phyloP scores from a whole-genome alignment of 1,140 invertebrate species.

The Drusus annulatus region DNA sequence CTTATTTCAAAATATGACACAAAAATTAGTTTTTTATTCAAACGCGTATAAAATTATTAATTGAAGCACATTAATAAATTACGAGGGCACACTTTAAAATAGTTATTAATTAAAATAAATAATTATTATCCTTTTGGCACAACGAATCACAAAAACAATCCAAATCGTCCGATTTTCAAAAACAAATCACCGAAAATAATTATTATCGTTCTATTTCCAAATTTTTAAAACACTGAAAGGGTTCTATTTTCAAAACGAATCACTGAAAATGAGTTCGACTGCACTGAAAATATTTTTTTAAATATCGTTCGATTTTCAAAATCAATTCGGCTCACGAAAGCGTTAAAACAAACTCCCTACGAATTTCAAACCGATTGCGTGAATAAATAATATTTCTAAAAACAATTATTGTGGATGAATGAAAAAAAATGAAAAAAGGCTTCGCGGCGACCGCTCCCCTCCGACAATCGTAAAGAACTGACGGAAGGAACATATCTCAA shows the following conservation, averaged over 20 bases:
- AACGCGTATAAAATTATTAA: slow-evolving; percentile 1
- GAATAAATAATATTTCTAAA: slow-evolving; percentile 9
- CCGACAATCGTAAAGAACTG: slow-evolving; percentile 20
- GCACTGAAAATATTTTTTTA: no score
- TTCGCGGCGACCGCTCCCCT: neutral
- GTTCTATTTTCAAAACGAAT: no score
- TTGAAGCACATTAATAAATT: neutral
- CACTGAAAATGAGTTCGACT: no score
- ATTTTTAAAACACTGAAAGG: neutral
- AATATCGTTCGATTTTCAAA: slow-evolving; percentile 7
- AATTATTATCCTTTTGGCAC: slow-evolving; percentile 12
- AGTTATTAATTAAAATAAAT: neutral
- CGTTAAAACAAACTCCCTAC: no score
- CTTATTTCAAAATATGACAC: neutral
- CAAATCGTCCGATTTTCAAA: slow-evolving; percentile 13
- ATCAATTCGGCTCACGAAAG: neutral
- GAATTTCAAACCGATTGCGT: neutral
- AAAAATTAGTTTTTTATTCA: neutral
- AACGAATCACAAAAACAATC: slow-evolving; percentile 3
- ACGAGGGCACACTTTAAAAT: neutral
- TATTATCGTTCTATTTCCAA: neutral
- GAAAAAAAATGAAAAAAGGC: slow-evolving; percentile 19
- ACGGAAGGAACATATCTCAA: slow-evolving; percentile 9
- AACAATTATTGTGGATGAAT: slow-evolving; percentile 29
- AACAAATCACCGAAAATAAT: neutral